A percentile compares a stretch with the other conserved stretches of the same genome.
phyloP scores from a whole-genome alignment of 2,888 invertebrate species.

The Xiphydria camelus region DNA sequence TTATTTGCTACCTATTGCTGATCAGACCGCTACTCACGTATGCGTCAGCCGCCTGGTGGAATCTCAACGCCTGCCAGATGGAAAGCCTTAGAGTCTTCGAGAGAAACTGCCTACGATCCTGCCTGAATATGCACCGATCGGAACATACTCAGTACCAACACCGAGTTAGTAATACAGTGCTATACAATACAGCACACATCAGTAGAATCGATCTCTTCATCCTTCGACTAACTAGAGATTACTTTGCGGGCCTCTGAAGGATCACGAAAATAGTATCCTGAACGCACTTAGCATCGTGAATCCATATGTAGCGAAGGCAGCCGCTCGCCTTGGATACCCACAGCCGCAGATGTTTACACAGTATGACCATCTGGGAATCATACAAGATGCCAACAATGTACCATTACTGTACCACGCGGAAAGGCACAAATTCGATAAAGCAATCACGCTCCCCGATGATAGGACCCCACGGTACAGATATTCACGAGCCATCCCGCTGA shows the following conservation, averaged over 20 bases:
- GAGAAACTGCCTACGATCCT: constrained; percentile 13
- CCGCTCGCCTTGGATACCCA: too few species aligned
- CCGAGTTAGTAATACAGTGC: constrained; percentile 3
- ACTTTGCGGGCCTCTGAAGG: background rate
- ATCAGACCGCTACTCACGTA: constrained; percentile 20
- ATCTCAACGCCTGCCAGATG: constrained; percentile 14
- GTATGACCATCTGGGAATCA: too few species aligned
- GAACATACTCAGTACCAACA: background rate
- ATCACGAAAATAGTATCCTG: too few species aligned
- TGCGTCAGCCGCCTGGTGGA: constrained; percentile 18
- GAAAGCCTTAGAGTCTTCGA: constrained; percentile 21
- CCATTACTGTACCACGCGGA: too few species aligned
- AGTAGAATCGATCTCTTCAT: constrained; percentile 12
- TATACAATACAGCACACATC: constrained; percentile 16
- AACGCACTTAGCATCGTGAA: too few species aligned
- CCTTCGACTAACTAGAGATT: constrained; percentile 13
- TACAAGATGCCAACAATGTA: too few species aligned
- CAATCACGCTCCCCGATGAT: too few species aligned
- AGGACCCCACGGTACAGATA: too few species aligned
- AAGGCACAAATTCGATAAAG: too few species aligned
- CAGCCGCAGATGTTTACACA: too few species aligned
- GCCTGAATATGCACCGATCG: constrained; percentile 3
- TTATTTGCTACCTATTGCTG: constrained; percentile 19
- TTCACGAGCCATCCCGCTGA: too few species aligned
- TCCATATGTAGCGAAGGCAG: too few species aligned